Evolutionary conservation across 2,113 vertebrate genomes (phyloP), one percentile per base, ranked within the genome.

Genomic region (Balaenoptera acutorostrata): DNA sequence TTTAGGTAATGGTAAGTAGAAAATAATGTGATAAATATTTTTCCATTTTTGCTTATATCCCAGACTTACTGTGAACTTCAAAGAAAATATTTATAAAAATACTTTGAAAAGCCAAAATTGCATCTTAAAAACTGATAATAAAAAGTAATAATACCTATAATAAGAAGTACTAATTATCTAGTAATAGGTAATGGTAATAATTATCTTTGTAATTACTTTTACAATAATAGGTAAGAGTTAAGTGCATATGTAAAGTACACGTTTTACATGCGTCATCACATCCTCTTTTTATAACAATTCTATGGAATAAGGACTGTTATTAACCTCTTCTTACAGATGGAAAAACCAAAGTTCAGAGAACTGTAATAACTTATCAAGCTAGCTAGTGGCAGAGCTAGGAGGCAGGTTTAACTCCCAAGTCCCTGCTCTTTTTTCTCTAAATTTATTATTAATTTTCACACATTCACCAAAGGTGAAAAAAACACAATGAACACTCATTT

Each of bases 361-460:
- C 21, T 66, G 21, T 4, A 69, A 25, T 57, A 71, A 89, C 29
- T 66, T 80, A 21, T 25, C 41, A 63, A 31, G 39, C 9, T 69
- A 71, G 33, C 12, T 36, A 21, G 8, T 36, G 39, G 36, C n/a
- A 68, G 57, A 74, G 9, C 61, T 41, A 41, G 2, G 17, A 80
- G 63, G 2, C 36, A 64, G 63, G 72, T 25, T 85, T 23, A 18
- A 57, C 23, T 63, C 41, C 29, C 17, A 85, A 36, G 82, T 59
- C 27, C 3, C 14, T 64, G 5, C 4, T 75, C 23, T 75, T 57
- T 64, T 64, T 23, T 13, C 25, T 8, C 33, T 9, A 68, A 33
- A 89, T 89, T 57, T 74, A 92, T 78, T 49, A 81, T 64, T 85
- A 64, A 86, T 77, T 97, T 91, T 57, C 36, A 96, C 46, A 13